These are phyloP conservation scores for Drosophila borborema DNA, from an alignment of 2,888 invertebrate species.

Conservation along the genomic window DNA sequence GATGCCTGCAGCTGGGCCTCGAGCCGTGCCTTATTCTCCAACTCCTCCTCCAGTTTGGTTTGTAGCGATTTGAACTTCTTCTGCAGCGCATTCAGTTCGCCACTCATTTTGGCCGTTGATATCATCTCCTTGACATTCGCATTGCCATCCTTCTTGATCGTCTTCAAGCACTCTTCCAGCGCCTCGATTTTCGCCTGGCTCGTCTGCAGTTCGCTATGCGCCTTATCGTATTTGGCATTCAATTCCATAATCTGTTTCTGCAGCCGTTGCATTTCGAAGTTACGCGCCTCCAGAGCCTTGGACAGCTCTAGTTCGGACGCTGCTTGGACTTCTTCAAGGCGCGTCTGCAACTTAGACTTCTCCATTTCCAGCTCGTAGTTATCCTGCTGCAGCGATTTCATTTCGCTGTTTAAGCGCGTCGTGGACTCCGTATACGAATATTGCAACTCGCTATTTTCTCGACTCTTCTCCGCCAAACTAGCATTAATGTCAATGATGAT, in stretches of 20 bases:
- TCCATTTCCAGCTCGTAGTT: constrained; percentile 86
- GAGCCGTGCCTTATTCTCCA: constrained; percentile 85
- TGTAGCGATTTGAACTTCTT: constrained; percentile 86
- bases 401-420: constrained; percentile 86
- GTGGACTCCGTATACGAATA: constrained; percentile 84
- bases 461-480: constrained; percentile 86
- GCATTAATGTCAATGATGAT: constrained; percentile 86
- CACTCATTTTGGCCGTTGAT: constrained; percentile 87
- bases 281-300: constrained; percentile 81
- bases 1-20: constrained; percentile 85
- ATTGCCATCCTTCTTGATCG: constrained; percentile 84
- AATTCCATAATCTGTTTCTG: constrained; percentile 81
- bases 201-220: constrained; percentile 81
- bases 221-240: constrained; percentile 76
- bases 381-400: constrained; percentile 87
- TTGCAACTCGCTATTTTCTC: constrained; percentile 86
- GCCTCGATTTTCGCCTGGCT: constrained; percentile 84
- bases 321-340: constrained; percentile 81
- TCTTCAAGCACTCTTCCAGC: constrained; percentile 86
- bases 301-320: constrained; percentile 83
- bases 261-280: constrained; percentile 82
- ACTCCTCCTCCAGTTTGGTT: constrained; percentile 85
- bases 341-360: constrained; percentile 78
- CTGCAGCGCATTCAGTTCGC: constrained; percentile 87
- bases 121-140: constrained; percentile 86